Evolutionary conservation across 2,797 vertebrate species (phyloP).

Genomic region (Pipistrellus nathusii): DNA sequence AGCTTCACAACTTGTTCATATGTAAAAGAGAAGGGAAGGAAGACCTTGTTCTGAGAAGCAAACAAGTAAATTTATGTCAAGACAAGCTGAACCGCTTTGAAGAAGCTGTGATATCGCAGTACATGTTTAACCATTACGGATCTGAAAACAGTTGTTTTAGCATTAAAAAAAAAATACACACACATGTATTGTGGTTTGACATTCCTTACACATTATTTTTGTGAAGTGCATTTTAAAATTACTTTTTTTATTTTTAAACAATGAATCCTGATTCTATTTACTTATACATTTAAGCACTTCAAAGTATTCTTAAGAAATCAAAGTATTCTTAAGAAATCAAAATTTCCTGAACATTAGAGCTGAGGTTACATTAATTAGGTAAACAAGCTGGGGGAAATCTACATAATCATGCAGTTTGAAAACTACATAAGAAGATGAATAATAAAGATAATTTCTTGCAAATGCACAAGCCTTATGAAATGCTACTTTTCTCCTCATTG

Average conservation of each 20-base stretch:
- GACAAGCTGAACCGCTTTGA: not conserved
- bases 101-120: not conserved
- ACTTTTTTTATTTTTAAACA: conserved; percentile 7
- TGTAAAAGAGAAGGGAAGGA: not conserved
- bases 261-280: conserved; percentile 47
- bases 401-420: conserved; percentile 49
- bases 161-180: not conserved
- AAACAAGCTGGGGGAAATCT: conserved; percentile 37
- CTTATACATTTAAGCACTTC: conserved; percentile 9
- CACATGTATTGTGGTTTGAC: not conserved
- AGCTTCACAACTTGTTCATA: not conserved
- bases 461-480: not conserved
- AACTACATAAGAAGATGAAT: conserved; percentile 35
- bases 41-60: not conserved
- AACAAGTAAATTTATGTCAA: not conserved
- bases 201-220: conserved; percentile 37
- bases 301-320: conserved; percentile 54
- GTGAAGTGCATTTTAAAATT: conserved; percentile 60
- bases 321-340: conserved; percentile 71
- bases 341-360: conserved; percentile 37
- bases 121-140: conserved; percentile 47
- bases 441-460: conserved; percentile 33
- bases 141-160: not conserved
- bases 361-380: conserved; percentile 64
- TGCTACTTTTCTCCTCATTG: not conserved